Conservation (phyloP, 2,113 vertebrate genomes). For the Macquaria australasica region DNA sequence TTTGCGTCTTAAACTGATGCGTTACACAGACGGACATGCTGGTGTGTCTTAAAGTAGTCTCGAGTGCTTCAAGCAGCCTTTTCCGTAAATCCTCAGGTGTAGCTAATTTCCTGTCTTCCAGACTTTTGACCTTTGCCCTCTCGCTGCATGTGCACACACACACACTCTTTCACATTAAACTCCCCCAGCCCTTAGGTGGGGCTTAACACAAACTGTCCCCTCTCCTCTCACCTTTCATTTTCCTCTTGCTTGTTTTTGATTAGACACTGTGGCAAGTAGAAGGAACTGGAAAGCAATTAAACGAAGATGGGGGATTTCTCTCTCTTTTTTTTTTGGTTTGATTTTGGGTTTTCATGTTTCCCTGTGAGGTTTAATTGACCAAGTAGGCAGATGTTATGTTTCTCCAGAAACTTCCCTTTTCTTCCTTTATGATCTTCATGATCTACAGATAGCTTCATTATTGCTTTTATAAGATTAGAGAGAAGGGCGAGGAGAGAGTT, state of each 20-base stretch:
- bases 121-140: conserved; percentile 68
- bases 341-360: conserved; percentile 59
- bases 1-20: not conserved
- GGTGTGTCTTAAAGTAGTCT: not conserved
- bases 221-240: conserved; percentile 25
- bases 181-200: conserved; percentile 40
- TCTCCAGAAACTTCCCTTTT: conserved; percentile 6
- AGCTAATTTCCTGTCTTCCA: conserved; percentile 74
- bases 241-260: conserved; percentile 45
- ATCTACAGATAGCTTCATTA: conserved; percentile 33
- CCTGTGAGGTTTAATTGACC: conserved; percentile 32
- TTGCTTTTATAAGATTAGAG: conserved; percentile 48
- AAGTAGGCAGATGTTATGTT: conserved; percentile 14
- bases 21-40: not conserved
- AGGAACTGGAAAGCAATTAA: conserved; percentile 44
- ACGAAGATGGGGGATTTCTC: conserved; percentile 43
- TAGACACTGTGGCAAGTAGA: conserved; percentile 10
- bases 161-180: conserved; percentile 21
- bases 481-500: not conserved
- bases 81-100: conserved; percentile 73
- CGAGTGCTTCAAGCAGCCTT: conserved; percentile 32
- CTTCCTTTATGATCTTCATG: conserved; percentile 39
- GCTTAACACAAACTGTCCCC: conserved; percentile 60
- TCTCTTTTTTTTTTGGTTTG: conserved; percentile 8
- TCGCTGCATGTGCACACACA: conserved; percentile 20